Conservation (phyloP, 2,113 vertebrate species). For the Gopherus evgoodei region DNA sequence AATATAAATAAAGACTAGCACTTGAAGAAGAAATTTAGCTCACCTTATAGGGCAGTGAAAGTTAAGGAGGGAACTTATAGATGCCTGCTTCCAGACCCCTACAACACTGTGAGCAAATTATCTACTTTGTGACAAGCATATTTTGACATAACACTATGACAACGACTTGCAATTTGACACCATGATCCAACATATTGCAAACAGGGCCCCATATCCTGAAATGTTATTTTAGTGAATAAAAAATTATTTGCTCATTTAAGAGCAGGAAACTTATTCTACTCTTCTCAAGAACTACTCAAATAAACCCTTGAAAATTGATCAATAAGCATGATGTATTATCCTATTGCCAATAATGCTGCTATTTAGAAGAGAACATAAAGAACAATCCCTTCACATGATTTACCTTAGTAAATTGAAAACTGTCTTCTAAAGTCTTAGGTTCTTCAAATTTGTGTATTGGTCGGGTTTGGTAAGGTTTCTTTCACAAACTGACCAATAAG, state of each 20-base stretch:
- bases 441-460: neutral
- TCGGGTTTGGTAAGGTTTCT: neutral
- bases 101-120: neutral
- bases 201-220: neutral
- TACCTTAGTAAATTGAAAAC: neutral
- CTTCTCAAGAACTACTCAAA: neutral
- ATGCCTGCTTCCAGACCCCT: neutral
- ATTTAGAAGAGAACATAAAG: conserved; percentile 15
- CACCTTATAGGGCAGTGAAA: neutral
- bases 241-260: conserved; percentile 38
- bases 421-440: neutral
- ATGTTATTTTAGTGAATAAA: neutral
- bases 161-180: neutral
- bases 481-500: neutral
- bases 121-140: neutral
- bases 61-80: neutral
- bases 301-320: conserved; percentile 1
- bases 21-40: neutral
- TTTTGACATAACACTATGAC: neutral
- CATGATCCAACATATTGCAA: neutral
- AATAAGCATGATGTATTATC: neutral
- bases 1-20: too few species aligned
- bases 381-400: neutral
- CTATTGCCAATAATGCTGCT: neutral
- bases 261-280: conserved; percentile 31